Conservation (phyloP, 2,797 vertebrate species). For the Scolopax bukidnonensis region DNA sequence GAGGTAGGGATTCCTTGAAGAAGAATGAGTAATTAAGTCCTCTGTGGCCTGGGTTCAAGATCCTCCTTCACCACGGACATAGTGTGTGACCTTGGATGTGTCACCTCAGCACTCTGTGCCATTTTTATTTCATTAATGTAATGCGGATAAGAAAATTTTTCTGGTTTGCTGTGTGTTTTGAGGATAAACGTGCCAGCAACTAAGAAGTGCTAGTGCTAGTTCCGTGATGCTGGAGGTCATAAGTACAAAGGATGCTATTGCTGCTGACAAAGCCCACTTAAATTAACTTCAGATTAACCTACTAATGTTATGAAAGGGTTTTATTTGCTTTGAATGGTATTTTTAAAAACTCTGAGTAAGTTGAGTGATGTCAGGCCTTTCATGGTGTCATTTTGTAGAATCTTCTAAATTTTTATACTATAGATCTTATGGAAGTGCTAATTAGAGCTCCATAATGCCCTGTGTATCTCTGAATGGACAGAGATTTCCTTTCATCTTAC, state of each 20-base stretch:
- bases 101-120: neutral
- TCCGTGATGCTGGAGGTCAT: neutral
- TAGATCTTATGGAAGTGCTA: neutral
- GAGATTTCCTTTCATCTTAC: neutral
- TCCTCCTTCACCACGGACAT: accelerated
- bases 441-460: neutral
- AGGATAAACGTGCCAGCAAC: neutral
- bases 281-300: conserved; percentile 54
- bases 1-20: neutral
- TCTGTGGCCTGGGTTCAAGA: neutral
- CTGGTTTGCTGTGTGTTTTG: neutral
- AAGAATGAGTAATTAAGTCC: neutral
- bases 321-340: conserved; percentile 9
- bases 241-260: conserved; percentile 8
- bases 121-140: neutral
- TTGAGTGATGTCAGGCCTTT: neutral
- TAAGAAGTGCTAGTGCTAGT: neutral
- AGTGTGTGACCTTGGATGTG: neutral
- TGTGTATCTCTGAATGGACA: neutral
- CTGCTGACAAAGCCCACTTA: conserved; percentile 36
- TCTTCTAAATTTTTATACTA: neutral
- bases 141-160: neutral
- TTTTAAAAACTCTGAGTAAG: conserved; percentile 7
- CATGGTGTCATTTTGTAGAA: neutral
- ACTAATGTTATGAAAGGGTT: neutral